Evolutionary conservation across 2,888 invertebrate species (phyloP), one percentile per base, ranked within the genome.

Genomic region (Dryocosmus kuriphilus): DNA sequence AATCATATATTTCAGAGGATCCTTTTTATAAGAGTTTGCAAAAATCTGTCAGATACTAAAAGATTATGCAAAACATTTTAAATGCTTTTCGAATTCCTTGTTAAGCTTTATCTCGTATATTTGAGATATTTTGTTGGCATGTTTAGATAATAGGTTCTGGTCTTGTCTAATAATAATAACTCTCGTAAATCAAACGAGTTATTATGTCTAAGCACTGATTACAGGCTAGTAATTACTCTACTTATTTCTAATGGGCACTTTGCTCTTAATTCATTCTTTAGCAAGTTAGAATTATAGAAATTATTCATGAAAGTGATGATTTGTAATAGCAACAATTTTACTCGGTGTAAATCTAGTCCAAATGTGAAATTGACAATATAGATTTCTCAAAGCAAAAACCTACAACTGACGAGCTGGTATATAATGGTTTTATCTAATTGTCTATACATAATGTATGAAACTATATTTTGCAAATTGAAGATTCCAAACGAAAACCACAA

Each of bases 201-300:
- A n/a, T n/a, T 38, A 63, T n/a, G 32, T 63, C 41, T 46, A 46
- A 30, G 19, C 67, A n/a, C 51, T 51, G 51, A 51, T 67, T 67
- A 41, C 41, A 67, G 24, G 67, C 65, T 41, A 19, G 67, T 67
- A 46, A 67, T 67, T 67, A 46, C 67, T 67, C 67, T 67, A 67
- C 67, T 67, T 67, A 46, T 24, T 24, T 27, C 27, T 67, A 67
- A 46, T 46, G 27, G 41, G 19, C 19, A 67, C 41, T 67, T 19
- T 27, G 24, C 41, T 67, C 27, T 24, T 27, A 27, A 67, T 67
- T 67, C 24, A 67, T 67, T 67, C 46, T 67, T 67, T 30, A 41
- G 27, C 27, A 67, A 41, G 24, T 27, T 41, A 30, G 19, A 67
- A 67, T 67, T 67, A 67, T 3, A 51, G n/a, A 46, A 46, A 46